phyloP scores from a whole-genome alignment of 2,113 vertebrate species.

The Podarcis cretensis region DNA sequence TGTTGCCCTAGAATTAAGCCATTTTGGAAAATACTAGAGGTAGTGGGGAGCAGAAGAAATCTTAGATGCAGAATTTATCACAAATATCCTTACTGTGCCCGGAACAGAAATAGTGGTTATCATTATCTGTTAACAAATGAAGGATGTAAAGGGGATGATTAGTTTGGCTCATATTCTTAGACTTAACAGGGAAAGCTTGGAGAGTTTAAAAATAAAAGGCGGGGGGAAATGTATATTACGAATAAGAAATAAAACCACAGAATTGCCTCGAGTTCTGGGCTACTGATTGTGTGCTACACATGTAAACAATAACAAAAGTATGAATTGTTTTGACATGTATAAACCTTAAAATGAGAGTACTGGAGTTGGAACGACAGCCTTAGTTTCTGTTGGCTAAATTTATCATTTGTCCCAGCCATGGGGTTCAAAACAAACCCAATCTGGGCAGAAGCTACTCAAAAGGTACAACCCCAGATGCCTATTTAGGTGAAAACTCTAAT shows the following conservation, averaged over 20 bases:
- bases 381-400: background rate
- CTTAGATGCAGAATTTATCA: background rate
- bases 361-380: background rate
- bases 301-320: too few relatives aligned
- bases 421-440: background rate
- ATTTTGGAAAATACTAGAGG: background rate
- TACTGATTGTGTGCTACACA: background rate
- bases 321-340: background rate
- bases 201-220: background rate
- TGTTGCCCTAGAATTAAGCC: background rate
- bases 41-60: background rate
- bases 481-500: too few relatives aligned
- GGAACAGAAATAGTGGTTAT: background rate
- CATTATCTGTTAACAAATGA: background rate
- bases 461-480: too few relatives aligned
- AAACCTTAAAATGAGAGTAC: background rate
- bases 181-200: too few relatives aligned
- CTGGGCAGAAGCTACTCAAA: background rate
- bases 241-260: background rate
- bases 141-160: background rate
- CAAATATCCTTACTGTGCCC: background rate
- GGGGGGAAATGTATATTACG: too few relatives aligned
- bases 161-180: background rate
- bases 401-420: background rate
- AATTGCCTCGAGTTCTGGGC: background rate